These are phyloP conservation scores for Podocnemis expansa DNA, from an alignment of 2,113 vertebrate species.

Conservation along the genomic window DNA sequence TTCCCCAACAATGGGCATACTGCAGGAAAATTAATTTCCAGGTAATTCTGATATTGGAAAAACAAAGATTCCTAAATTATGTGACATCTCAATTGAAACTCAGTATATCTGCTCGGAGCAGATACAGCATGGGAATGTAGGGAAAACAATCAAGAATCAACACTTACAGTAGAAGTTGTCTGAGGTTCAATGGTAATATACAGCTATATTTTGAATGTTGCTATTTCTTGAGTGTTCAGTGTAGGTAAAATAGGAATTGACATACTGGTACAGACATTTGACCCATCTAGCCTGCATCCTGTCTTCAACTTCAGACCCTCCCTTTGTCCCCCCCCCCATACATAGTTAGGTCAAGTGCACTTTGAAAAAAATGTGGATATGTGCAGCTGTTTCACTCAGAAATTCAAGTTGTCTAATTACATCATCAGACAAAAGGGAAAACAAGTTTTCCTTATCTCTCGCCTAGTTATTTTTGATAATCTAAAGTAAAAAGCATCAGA, in stretches of 20 bases:
- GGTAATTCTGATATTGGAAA: neutral
- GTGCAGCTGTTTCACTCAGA: neutral
- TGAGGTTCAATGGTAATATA: neutral
- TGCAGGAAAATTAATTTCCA: neutral
- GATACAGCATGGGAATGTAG: neutral
- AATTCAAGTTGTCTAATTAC: neutral
- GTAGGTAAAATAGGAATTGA: neutral
- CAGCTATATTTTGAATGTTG: neutral
- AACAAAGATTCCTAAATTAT: neutral
- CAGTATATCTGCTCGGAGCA: neutral
- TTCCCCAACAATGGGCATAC: slow-evolving; percentile 6
- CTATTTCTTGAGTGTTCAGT: neutral
- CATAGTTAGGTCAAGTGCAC: neutral
- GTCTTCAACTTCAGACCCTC: neutral
- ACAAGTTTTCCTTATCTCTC: neutral
- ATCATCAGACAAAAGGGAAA: neutral
- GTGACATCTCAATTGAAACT: neutral
- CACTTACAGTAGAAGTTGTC: neutral
- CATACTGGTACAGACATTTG: neutral
- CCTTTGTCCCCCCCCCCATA: too few relatives aligned
- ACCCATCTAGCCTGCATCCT: neutral
- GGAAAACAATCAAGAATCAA: neutral
- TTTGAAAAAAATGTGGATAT: neutral
- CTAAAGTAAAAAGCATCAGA: neutral
- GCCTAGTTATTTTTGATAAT: neutral